Percentiles rank a stretch among this genome's conserved stretches.
phyloP scores from a whole-genome alignment of 2,888 invertebrate genomes.

The Gryllus longicercus region DNA sequence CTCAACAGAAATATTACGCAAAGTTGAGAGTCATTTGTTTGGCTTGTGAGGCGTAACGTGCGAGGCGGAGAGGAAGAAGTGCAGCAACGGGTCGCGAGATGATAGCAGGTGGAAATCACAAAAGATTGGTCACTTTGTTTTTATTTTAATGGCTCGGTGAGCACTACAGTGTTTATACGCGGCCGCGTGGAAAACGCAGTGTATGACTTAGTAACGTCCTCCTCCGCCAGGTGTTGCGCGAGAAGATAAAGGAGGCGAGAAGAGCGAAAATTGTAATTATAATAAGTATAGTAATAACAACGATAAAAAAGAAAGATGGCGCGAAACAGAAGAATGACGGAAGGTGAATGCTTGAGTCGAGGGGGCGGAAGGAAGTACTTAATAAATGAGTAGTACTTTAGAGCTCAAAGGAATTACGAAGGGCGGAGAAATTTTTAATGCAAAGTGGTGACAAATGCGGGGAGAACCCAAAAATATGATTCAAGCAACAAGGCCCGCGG shows the following conservation, averaged over 20 bases:
- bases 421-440: constrained; percentile 6
- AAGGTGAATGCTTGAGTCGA: constrained; percentile 17
- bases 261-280: constrained; percentile 17
- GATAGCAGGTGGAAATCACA: constrained; percentile 17
- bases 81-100: neutral
- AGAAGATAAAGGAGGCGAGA: constrained; percentile 6
- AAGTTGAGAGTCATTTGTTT: constrained; percentile 17
- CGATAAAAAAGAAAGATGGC: constrained; percentile 17
- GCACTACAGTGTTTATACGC: neutral
- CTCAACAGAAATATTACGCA: constrained; percentile 17
- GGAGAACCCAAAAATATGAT: neutral
- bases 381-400: neutral
- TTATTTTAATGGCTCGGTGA: neutral
- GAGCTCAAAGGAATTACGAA: constrained; percentile 17
- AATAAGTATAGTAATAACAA: constrained; percentile 17
- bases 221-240: neutral
- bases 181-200: neutral
- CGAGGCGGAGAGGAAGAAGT: neutral
- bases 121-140: constrained; percentile 10
- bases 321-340: constrained; percentile 1
- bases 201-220: constrained; percentile 17
- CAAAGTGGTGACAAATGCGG: constrained; percentile 10
- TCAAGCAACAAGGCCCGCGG: constrained; percentile 17
- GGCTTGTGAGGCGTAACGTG: neutral
- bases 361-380: neutral